These are phyloP conservation scores for Mustela nigripes DNA, from an alignment of 2,113 vertebrate genomes.

Conservation along the genomic window DNA sequence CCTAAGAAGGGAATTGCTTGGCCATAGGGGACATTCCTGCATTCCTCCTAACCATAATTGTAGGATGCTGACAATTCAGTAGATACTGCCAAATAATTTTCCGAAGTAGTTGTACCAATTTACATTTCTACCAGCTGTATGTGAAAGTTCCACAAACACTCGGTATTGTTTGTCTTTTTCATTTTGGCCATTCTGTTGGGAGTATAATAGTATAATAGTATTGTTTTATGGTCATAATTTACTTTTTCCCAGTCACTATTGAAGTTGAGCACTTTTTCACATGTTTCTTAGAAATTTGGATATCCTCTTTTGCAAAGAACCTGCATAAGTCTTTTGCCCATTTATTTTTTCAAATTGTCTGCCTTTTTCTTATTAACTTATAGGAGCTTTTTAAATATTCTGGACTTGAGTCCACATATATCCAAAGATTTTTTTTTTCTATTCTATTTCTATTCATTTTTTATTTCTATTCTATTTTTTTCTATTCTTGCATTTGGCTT, in stretches of 20 bases:
- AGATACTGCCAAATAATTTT: not conserved
- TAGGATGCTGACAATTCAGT: not conserved
- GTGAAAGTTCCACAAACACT: not conserved
- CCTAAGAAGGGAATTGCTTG: not conserved
- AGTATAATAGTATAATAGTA: too few species aligned
- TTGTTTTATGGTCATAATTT: not conserved
- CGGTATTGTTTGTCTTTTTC: not conserved
- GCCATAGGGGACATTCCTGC: not conserved
- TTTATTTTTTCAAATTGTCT: not conserved
- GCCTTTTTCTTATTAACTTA: not conserved
- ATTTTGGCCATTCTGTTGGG: not conserved
- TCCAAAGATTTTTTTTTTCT: not conserved
- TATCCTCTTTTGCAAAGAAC: not conserved
- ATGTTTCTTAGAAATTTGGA: not conserved
- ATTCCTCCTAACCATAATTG: not conserved
- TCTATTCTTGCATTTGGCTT: not conserved
- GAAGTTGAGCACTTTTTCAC: not conserved
- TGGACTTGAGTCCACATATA: not conserved
- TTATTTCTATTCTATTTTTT: constrained; percentile 8
- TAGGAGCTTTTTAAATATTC: not conserved
- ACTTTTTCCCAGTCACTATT: not conserved
- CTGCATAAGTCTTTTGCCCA: not conserved
- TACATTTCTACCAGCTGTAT: not conserved
- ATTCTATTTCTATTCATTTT: not conserved
- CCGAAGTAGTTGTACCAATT: not conserved